These are phyloP conservation scores for Patella ulyssiponensis DNA, from an alignment of 2,888 invertebrate genomes.

Conservation along the genomic window DNA sequence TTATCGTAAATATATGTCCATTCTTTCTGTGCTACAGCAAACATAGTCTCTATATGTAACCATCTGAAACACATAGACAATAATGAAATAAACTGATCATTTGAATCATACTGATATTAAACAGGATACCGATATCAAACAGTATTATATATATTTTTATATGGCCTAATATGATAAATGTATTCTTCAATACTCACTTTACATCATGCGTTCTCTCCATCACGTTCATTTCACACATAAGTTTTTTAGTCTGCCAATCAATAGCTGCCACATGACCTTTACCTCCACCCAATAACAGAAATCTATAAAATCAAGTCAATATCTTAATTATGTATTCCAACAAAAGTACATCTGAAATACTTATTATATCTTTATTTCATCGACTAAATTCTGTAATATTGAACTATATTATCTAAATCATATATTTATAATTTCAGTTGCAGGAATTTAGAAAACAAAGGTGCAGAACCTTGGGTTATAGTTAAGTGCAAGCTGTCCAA, in stretches of 20 bases:
- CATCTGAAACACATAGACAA: conserved; percentile 56
- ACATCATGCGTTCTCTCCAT: conserved; percentile 96
- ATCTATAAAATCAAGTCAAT: conserved; percentile 41
- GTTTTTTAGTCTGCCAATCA: conserved; percentile 96
- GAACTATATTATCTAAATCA: no score
- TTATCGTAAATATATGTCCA: conserved; percentile 98
- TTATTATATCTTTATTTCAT: no score
- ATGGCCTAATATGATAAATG: background rate
- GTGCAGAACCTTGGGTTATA: no score
- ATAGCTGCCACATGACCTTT: conserved; percentile 95
- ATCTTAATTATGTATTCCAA: background rate
- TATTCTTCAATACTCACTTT: conserved; percentile 74
- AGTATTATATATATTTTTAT: no score
- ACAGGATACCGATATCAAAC: background rate
- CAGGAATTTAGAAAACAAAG: no score
- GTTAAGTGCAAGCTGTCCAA: no score
- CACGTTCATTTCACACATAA: conserved; percentile 96
- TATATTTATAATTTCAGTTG: no score
- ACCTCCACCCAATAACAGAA: conserved; percentile 76
- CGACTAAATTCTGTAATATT: no score
- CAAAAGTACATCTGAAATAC: no score
- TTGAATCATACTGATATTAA: background rate
- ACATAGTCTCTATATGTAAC: conserved; percentile 93
- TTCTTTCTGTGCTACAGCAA: conserved; percentile 95
- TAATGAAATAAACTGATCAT: background rate